Evolutionary conservation across 2,113 vertebrate species (phyloP), one percentile per base, ranked within the genome.

Genomic region (Chrysochloris asiatica): DNA sequence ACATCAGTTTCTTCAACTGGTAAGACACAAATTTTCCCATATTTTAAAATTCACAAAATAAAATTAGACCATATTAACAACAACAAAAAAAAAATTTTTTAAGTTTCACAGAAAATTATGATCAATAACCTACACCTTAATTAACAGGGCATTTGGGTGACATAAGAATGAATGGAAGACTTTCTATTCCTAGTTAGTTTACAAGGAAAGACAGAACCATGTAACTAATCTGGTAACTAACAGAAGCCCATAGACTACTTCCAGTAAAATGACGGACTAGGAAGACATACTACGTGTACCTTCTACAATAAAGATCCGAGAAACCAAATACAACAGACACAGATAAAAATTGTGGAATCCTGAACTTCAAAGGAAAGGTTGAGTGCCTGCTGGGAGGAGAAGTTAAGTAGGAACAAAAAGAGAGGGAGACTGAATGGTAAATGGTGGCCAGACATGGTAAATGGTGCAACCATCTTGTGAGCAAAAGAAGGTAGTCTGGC

Each of bases 41-140:
- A n/a, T 88, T 94, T 81, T 63, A 90, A 91, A 71, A 50, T 91
- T 91, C 8, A 19, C 56, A 54, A 82, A 63, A n/a, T 71, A 85
- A 75, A 91, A 81, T n/a, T 11, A 61, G 33, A 84, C 59, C 26
- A 75, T 9, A 71, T 38, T 71, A 26, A 61, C 28, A 79, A 79
- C 19, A 76, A 33, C 14, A 88, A 79, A 45, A 73, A 85, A 67
- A 61, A 56, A 8, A 36, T 61, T 59, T 59, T 50, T 50, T 50
- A 77, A 90, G 47, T 45, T 48, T 38, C 50, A 77, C 52, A 73
- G 45, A 71, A 24, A 54, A 79, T 52, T 79, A 45, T 21, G 41
- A 79, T 30, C 33, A 63, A 45, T 72, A 65, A 19, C 22, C 16
- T 6, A 84, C 19, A 56, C 36, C 47, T 73, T 84, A 83, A 80